Evolutionary conservation across 1,140 invertebrate species (phyloP).

Genomic region (Bombus turneri): DNA sequence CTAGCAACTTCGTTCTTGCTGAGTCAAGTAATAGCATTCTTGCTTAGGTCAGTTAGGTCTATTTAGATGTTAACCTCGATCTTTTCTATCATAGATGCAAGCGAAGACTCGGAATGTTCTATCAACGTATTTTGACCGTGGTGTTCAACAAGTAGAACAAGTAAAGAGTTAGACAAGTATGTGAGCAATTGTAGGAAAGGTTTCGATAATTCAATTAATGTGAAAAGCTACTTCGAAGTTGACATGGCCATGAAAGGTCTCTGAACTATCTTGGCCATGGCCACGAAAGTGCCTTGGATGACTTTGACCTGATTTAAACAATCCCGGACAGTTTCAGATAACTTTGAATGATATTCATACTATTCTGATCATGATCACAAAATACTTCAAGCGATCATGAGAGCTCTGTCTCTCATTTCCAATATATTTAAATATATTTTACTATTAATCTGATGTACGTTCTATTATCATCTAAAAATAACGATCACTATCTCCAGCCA

Average conservation of each 20-base stretch:
- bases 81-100: background rate
- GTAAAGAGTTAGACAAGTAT: background rate
- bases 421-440: too few species aligned
- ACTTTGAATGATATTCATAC: too few species aligned
- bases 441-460: too few species aligned
- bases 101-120: background rate
- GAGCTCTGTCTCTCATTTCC: too few species aligned
- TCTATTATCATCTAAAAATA: background rate
- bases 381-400: too few species aligned
- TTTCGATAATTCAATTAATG: background rate
- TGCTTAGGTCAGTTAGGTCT: too few species aligned
- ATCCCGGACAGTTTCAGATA: too few species aligned
- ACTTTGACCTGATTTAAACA: background rate
- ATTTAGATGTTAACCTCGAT: background rate
- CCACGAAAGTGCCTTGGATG: background rate
- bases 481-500: too few species aligned
- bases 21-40: too few species aligned
- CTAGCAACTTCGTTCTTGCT: too few species aligned
- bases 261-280: background rate
- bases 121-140: background rate
- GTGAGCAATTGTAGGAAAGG: background rate
- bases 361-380: too few species aligned
- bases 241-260: background rate
- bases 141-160: background rate
- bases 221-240: background rate